Conservation (phyloP, 2,113 vertebrate genomes). For the Casuarius casuarius region DNA sequence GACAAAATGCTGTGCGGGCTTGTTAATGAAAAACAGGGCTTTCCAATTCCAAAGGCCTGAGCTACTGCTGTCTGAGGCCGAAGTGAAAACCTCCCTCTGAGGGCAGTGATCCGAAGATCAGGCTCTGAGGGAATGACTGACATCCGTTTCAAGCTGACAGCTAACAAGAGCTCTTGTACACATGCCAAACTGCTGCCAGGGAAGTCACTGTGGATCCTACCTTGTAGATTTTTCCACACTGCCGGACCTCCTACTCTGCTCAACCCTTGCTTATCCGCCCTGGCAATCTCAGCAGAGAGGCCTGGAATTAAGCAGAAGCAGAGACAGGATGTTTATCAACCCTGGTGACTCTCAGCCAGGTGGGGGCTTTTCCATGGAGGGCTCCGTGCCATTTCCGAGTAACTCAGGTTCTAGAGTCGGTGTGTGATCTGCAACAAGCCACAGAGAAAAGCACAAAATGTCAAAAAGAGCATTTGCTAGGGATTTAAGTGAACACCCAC, state of each 20-base stretch:
- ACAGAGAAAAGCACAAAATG: not conserved
- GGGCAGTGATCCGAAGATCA: not conserved
- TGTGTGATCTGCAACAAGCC: not conserved
- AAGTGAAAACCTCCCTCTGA: not conserved
- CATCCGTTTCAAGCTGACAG: not conserved
- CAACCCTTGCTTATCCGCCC: not conserved
- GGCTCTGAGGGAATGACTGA: not conserved
- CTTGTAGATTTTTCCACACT: not conserved
- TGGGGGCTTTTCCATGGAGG: not conserved
- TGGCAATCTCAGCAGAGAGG: not conserved
- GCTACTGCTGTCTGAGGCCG: not conserved
- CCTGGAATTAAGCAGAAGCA: not conserved
- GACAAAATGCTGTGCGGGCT: not conserved
- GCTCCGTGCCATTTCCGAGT: not conserved
- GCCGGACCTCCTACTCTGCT: not conserved
- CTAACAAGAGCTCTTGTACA: conserved; percentile 18
- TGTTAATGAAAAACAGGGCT: not conserved
- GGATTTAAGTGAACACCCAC: not conserved
- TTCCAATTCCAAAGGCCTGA: not conserved
- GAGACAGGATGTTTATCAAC: not conserved
- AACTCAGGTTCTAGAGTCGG: not conserved
- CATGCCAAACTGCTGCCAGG: not conserved
- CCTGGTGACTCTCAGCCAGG: not conserved
- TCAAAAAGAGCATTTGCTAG: not conserved
- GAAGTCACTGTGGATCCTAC: not conserved